A percentile compares a stretch with the other conserved stretches of the same genome.
These are phyloP conservation scores for Rhinolophus ferrumequinum DNA, from an alignment of 2,113 vertebrate species.

Conservation along the genomic window DNA sequence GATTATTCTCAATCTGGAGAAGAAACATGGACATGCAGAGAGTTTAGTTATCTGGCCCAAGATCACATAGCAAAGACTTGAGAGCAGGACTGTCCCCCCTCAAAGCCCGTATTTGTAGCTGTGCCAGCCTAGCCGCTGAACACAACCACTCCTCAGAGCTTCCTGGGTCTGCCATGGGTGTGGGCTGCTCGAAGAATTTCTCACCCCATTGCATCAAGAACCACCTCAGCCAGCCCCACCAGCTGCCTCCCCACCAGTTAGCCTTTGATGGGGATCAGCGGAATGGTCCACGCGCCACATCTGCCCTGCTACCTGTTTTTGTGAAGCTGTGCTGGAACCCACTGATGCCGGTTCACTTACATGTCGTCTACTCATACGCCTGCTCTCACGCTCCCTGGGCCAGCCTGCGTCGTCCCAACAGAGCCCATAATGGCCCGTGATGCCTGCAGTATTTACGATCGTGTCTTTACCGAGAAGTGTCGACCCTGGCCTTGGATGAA, in stretches of 20 bases:
- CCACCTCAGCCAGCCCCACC: not conserved
- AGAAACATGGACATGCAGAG: not conserved
- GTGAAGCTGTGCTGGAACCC: not conserved
- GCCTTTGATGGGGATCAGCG: not conserved
- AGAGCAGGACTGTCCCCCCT: not conserved
- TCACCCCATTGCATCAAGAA: rapidly evolving
- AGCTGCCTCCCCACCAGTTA: rapidly evolving
- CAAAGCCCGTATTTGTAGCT: not conserved
- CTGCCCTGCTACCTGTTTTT: rapidly evolving
- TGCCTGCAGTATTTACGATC: not conserved
- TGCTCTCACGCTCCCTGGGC: rapidly evolving
- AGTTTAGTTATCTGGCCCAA: not conserved
- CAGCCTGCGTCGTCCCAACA: rapidly evolving
- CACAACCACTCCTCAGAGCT: rapidly evolving
- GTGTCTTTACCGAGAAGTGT: rapidly evolving
- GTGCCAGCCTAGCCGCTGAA: rapidly evolving
- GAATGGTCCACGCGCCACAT: not conserved
- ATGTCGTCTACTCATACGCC: rapidly evolving
- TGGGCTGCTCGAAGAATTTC: too few relatives aligned
- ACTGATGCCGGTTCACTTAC: rapidly evolving
- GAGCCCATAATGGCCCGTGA: rapidly evolving
- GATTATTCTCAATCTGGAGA: not conserved
- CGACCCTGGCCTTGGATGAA: not conserved
- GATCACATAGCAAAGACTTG: not conserved
- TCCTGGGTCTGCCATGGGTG: rapidly evolving